Conservation (phyloP, 2,888 invertebrate species). For the Copidosoma aretas region DNA sequence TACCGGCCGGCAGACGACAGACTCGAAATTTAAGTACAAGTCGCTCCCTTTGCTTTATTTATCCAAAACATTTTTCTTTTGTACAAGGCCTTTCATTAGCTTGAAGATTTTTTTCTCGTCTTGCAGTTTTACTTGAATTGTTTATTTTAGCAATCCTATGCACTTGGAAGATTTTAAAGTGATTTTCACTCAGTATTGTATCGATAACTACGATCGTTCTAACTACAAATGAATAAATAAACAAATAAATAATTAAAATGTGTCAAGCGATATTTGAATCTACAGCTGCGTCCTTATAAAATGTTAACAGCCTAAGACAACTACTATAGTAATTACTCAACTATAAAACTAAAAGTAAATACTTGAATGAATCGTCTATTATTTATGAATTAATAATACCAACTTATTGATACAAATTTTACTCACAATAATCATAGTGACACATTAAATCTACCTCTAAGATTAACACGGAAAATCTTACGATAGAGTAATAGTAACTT, state of each 20-base stretch:
- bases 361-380: neutral
- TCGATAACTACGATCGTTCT: too few relatives aligned
- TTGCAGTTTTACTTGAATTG: too few relatives aligned
- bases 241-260: too few relatives aligned
- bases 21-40: too few relatives aligned
- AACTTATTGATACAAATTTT: neutral
- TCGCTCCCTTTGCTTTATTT: neutral
- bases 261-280: too few relatives aligned
- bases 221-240: too few relatives aligned
- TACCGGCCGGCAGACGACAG: too few relatives aligned
- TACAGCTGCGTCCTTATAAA: neutral
- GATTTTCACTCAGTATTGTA: too few relatives aligned
- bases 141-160: too few relatives aligned
- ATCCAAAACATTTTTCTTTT: constrained; percentile 1
- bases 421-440: constrained; percentile 17
- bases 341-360: neutral
- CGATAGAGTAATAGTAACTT: constrained; percentile 9
- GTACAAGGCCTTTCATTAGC: neutral
- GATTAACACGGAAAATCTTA: constrained; percentile 26
- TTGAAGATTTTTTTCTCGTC: too few relatives aligned
- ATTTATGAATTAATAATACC: constrained; percentile 1
- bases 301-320: neutral
- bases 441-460: constrained; percentile 27
- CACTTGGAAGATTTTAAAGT: too few relatives aligned
- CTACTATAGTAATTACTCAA: neutral